A percentile compares a stretch with the other conserved stretches of the same genome.
Evolutionary conservation across 2,888 invertebrate species (phyloP).

Genomic region (Hymenopus coronatus): DNA sequence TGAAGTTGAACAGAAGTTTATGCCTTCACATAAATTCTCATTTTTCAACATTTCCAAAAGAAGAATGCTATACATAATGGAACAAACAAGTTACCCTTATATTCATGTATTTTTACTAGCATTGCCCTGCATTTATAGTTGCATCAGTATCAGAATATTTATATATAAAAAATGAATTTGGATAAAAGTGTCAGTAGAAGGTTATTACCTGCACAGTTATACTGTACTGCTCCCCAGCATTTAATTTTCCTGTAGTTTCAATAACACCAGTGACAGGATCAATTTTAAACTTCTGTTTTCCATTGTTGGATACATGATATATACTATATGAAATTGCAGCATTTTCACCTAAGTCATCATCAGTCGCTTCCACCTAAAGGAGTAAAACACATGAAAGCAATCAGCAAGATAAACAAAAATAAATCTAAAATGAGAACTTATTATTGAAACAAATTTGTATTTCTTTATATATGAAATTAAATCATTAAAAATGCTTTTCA

Average conservation of each 20-base stretch:
- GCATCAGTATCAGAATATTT: no score
- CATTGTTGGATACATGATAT: constrained; percentile 88
- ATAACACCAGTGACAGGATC: constrained; percentile 71
- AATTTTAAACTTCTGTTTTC: constrained; percentile 80
- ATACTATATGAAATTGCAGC: constrained; percentile 80
- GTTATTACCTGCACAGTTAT: constrained; percentile 69
- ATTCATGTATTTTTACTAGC: no score
- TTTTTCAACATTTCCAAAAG: no score
- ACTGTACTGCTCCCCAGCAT: constrained; percentile 86
- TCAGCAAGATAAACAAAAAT: neutral
- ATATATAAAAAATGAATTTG: no score
- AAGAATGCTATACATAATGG: no score
- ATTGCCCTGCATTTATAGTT: no score
- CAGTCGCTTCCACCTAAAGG: constrained; percentile 71
- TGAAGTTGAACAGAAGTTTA: no score
- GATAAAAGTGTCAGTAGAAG: neutral
- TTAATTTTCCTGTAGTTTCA: constrained; percentile 74
- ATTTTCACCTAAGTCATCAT: constrained; percentile 83
- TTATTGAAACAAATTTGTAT: no score
- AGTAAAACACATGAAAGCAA: neutral
- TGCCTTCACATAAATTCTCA: no score
- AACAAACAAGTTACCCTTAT: no score
- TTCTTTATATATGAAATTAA: neutral
- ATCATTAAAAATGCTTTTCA: neutral
- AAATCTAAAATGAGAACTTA: neutral